phyloP scores from a whole-genome alignment of 2,888 invertebrate species.

The Andrena hattorfiana region DNA sequence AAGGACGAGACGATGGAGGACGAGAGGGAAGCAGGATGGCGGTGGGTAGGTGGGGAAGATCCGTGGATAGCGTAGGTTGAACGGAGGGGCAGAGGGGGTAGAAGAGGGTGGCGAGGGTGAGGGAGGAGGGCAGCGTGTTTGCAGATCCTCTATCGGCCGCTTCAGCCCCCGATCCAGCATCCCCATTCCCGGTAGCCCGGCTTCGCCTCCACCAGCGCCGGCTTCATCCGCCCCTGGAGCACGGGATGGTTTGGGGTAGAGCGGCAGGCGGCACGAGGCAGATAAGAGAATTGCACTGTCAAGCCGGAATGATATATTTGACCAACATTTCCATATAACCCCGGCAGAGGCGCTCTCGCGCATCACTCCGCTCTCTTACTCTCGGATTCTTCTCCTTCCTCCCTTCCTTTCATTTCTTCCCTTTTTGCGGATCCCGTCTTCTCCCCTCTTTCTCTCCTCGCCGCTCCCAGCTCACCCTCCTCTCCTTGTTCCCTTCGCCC shows the following conservation, averaged over 20 bases:
- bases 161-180: slow-evolving; percentile 78
- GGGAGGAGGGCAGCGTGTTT: slow-evolving; percentile 77
- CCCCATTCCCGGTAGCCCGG: slow-evolving; percentile 62
- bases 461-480: slow-evolving; percentile 61
- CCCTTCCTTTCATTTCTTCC: slow-evolving; percentile 61
- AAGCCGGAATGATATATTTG: slow-evolving; percentile 96
- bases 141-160: slow-evolving; percentile 83
- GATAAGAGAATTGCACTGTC: slow-evolving; percentile 96
- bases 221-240: slow-evolving; percentile 75
- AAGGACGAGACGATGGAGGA: slow-evolving; percentile 33
- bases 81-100: slow-evolving; percentile 42
- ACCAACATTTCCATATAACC: slow-evolving; percentile 93
- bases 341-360: slow-evolving; percentile 81
- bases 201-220: slow-evolving; percentile 66
- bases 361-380: slow-evolving; percentile 78
- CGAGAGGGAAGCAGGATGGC: slow-evolving; percentile 36
- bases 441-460: slow-evolving; percentile 52
- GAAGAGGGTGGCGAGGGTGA: slow-evolving; percentile 50
- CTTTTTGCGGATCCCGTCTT: slow-evolving; percentile 69
- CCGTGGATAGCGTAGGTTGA: slow-evolving; percentile 62
- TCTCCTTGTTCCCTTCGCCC: slow-evolving; percentile 31
- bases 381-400: slow-evolving; percentile 71
- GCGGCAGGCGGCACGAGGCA: slow-evolving; percentile 87
- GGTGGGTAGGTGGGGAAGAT: slow-evolving; percentile 53
- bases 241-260: slow-evolving; percentile 81